Conservation (phyloP, 2,888 invertebrate genomes). For the Drosophila antonietae region DNA sequence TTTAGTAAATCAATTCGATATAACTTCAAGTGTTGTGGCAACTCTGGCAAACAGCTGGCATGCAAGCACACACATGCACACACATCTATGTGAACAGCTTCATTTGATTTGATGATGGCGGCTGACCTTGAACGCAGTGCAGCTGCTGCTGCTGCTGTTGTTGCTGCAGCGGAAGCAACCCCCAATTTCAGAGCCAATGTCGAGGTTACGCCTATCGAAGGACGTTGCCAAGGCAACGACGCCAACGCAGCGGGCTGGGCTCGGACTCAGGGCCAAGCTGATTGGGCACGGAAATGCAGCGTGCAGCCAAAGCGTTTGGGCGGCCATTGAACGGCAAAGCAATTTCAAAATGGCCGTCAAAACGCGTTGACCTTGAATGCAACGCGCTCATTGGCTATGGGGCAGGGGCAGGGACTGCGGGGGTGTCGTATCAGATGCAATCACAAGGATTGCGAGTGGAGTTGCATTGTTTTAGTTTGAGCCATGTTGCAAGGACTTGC, state of each 20-base stretch:
- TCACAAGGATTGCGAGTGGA: background rate
- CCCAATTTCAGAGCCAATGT: constrained; percentile 71
- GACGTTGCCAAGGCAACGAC: constrained; percentile 69
- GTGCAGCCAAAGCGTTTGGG: constrained; percentile 43
- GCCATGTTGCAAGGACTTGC: background rate
- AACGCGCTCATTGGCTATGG: constrained; percentile 67
- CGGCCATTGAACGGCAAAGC: constrained; percentile 68
- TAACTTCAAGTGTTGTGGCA: constrained; percentile 23
- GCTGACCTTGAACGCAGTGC: constrained; percentile 48
- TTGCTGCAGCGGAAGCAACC: constrained; percentile 56
- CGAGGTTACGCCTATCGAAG: constrained; percentile 81
- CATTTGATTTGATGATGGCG: constrained; percentile 14
- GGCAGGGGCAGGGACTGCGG: too few species aligned
- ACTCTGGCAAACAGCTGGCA: constrained; percentile 62
- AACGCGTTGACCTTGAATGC: constrained; percentile 75
- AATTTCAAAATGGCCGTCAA: constrained; percentile 77
- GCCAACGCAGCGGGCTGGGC: constrained; percentile 50
- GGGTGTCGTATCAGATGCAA: background rate
- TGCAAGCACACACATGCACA: constrained; percentile 7
- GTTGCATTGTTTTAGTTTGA: background rate
- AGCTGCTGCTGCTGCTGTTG: constrained; percentile 25
- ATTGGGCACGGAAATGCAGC: constrained; percentile 75
- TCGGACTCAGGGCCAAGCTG: constrained; percentile 57
- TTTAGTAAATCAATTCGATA: background rate
- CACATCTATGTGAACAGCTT: background rate